A percentile compares a stretch with the other conserved stretches of the same genome.
Evolutionary conservation across 2,888 invertebrate species (phyloP).

Genomic region (Phortica magna): DNA sequence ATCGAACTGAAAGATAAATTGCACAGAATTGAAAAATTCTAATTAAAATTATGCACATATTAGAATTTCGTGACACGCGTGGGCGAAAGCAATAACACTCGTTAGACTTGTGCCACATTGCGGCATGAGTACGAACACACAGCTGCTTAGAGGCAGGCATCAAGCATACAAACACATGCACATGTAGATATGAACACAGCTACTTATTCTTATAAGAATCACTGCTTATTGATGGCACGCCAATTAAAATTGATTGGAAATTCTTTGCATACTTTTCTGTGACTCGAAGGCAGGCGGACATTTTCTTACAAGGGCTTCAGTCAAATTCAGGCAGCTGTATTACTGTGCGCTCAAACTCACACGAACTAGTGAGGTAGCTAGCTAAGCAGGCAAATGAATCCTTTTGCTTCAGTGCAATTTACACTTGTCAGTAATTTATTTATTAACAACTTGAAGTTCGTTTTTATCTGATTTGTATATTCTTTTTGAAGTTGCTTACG

Average conservation of each 20-base stretch:
- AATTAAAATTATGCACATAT: constrained; percentile 75
- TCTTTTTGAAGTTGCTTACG: constrained; percentile 23
- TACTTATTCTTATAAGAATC: constrained; percentile 42
- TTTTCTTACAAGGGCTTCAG: constrained; percentile 15
- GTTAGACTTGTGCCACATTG: constrained; percentile 30
- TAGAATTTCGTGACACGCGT: constrained; percentile 60
- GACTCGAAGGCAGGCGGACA: constrained; percentile 13
- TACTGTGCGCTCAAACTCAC: neutral
- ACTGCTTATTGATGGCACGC: constrained; percentile 74
- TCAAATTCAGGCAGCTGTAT: neutral
- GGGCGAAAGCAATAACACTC: neutral
- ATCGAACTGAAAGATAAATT: constrained; percentile 63
- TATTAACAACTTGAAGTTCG: constrained; percentile 50
- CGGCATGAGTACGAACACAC: neutral
- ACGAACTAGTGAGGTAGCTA: neutral
- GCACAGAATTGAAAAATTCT: constrained; percentile 71
- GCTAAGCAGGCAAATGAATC: constrained; percentile 6
- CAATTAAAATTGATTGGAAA: constrained; percentile 77
- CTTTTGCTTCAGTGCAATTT: constrained; percentile 51
- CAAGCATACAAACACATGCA: constrained; percentile 37
- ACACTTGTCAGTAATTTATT: constrained; percentile 45
- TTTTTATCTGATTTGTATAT: neutral
- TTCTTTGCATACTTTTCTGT: constrained; percentile 70
- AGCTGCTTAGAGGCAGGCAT: neutral
- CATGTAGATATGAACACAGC: constrained; percentile 2